Conservation (phyloP, 1,140 invertebrate species). For the Phortica variegata region DNA sequence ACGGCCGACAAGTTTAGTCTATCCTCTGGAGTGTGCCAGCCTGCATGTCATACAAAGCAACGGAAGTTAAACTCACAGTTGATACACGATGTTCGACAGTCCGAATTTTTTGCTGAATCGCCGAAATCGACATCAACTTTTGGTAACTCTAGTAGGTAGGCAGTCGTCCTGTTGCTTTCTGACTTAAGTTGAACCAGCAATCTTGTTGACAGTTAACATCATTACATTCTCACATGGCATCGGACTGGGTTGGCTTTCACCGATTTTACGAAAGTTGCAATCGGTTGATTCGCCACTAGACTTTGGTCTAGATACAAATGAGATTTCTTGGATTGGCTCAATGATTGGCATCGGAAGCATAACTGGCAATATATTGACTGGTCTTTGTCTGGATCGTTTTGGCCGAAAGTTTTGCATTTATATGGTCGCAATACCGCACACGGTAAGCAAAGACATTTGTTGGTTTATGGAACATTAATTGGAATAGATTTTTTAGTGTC, state of each 20-base stretch:
- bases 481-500: neutral
- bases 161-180: neutral
- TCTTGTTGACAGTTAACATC: conserved; percentile 46
- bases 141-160: conserved; percentile 35
- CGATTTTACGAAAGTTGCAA: conserved; percentile 49
- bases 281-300: conserved; percentile 38
- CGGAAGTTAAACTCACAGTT: too few species aligned
- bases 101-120: conserved; percentile 29
- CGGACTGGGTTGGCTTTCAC: conserved; percentile 57
- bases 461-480: too few species aligned
- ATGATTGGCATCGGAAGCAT: conserved; percentile 45
- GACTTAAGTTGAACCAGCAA: too few species aligned
- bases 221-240: conserved; percentile 56
- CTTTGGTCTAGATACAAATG: conserved; percentile 23
- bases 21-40: too few species aligned
- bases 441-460: conserved; percentile 24
- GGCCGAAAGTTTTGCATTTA: conserved; percentile 33
- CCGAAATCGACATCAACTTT: conserved; percentile 31
- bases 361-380: conserved; percentile 32
- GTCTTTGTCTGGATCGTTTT: conserved; percentile 33
- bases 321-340: conserved; percentile 49
- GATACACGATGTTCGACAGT: conserved; percentile 21
- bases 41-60: too few species aligned
- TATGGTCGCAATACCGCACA: conserved; percentile 24
- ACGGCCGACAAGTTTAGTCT: too few species aligned